Evolutionary conservation across 2,797 vertebrate genomes (phyloP).

Genomic region (Gobio occitaniae): DNA sequence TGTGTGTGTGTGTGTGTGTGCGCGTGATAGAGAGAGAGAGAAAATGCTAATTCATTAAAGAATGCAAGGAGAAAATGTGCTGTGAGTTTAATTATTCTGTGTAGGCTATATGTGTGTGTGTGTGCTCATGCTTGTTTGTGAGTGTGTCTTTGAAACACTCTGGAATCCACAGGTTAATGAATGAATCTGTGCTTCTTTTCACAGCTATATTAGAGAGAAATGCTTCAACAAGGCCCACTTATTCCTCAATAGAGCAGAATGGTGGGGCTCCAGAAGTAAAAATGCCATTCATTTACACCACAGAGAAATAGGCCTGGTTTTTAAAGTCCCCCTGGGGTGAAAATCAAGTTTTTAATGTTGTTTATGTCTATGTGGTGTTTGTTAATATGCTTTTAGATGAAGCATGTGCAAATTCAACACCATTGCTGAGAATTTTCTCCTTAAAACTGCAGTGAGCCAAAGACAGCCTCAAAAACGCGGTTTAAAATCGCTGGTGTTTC

Average conservation of each 20-base stretch:
- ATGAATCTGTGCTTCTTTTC: neutral
- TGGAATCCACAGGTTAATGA: conserved; percentile 35
- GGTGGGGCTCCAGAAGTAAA: neutral
- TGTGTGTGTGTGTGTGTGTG: conserved; percentile 5
- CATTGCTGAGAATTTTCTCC: too few species aligned
- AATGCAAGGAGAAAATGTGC: conserved; percentile 34
- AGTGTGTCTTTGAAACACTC: conserved; percentile 31
- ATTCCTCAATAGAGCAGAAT: neutral
- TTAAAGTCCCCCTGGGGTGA: too few species aligned
- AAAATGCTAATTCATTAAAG: conserved; percentile 26
- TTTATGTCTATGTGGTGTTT: too few species aligned
- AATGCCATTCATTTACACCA: neutral
- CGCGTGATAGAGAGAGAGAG: conserved; percentile 23
- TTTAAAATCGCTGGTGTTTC: too few species aligned
- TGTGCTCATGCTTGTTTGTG: neutral
- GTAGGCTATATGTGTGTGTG: neutral
- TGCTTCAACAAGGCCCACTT: conserved; percentile 19
- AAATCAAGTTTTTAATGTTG: too few species aligned
- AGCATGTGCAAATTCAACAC: too few species aligned
- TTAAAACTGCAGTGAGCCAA: too few species aligned
- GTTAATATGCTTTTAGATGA: too few species aligned
- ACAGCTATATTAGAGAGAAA: conserved; percentile 17
- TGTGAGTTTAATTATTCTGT: conserved; percentile 30
- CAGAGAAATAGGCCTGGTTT: neutral
- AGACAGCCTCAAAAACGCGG: too few species aligned